phyloP scores from a whole-genome alignment of 2,113 vertebrate species.

The Crotophaga sulcirostris region DNA sequence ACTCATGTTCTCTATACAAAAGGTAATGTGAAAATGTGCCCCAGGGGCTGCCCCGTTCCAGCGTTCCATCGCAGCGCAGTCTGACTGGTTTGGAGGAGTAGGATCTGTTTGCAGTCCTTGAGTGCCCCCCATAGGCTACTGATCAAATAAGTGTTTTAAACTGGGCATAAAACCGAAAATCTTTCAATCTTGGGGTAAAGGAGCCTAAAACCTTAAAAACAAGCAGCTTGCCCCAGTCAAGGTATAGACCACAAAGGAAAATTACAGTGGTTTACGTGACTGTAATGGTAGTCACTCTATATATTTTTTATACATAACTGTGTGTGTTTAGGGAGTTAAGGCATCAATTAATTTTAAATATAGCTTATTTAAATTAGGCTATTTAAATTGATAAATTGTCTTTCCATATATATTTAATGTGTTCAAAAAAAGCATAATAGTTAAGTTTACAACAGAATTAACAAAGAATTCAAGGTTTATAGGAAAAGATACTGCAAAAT shows the following conservation, averaged over 20 bases:
- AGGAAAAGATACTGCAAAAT: not conserved
- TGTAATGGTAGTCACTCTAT: not conserved
- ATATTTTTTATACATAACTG: not conserved
- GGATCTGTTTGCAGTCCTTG: slow-evolving; percentile 66
- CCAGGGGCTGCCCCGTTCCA: slow-evolving; percentile 47
- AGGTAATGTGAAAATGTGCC: slow-evolving; percentile 62
- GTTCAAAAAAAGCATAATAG: not conserved
- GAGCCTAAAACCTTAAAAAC: not conserved
- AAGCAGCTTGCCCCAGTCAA: not conserved
- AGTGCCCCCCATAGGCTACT: slow-evolving; percentile 81
- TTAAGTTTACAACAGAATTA: not conserved
- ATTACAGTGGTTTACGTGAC: not conserved
- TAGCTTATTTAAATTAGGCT: not conserved
- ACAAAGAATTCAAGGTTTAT: not conserved
- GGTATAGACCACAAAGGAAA: not conserved
- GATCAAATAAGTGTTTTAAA: slow-evolving; percentile 12
- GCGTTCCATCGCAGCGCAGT: not conserved
- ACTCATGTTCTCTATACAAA: slow-evolving; percentile 65
- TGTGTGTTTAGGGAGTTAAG: not conserved
- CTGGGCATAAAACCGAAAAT: not conserved
- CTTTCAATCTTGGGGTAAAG: not conserved
- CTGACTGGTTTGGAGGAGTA: not conserved
- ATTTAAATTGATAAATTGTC: not conserved
- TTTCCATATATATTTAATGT: not conserved
- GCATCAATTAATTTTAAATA: not conserved